These are phyloP conservation scores for Zeus faber DNA, from an alignment of 2,113 vertebrate species.

Conservation along the genomic window DNA sequence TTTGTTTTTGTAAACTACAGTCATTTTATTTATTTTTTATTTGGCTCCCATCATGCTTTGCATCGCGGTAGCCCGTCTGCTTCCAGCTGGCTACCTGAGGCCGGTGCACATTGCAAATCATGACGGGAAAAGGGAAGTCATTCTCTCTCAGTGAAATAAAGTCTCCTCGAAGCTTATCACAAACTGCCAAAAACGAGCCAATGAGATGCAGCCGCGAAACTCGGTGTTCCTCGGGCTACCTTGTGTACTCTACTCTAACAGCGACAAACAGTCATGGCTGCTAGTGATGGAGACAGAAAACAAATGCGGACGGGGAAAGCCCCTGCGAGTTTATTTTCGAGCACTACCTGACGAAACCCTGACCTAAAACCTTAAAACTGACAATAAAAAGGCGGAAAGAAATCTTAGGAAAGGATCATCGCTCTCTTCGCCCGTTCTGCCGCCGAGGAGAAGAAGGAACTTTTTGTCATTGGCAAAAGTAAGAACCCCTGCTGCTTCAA, in stretches of 20 bases:
- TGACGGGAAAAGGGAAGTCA: conserved; percentile 14
- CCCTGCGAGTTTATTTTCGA: too few relatives aligned
- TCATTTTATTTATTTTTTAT: too few relatives aligned
- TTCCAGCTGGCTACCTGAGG: too few relatives aligned
- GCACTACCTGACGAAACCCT: too few relatives aligned
- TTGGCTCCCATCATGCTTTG: too few relatives aligned
- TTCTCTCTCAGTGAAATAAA: conserved; percentile 1
- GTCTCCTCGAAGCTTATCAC: neutral
- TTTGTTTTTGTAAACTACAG: too few relatives aligned
- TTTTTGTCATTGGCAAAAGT: conserved; percentile 1
- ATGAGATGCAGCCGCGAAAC: neutral
- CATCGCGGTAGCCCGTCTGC: too few relatives aligned
- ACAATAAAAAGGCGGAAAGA: conserved; percentile 1
- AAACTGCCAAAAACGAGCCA: conserved; percentile 4
- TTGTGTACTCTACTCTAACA: conserved; percentile 1
- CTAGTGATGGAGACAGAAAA: conserved; percentile 3
- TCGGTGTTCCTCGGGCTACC: neutral
- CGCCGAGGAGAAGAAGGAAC: neutral
- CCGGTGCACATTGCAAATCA: too few relatives aligned
- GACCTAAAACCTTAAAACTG: too few relatives aligned
- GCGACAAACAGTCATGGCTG: conserved; percentile 3
- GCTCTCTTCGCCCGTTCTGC: neutral
- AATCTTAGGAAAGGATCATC: neutral
- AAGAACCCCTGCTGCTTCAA: neutral
- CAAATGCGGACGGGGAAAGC: neutral